Evolutionary conservation across 2,113 vertebrate species (phyloP), one percentile per base, ranked within the genome.

Genomic region (Sinocyclocheilus grahami): DNA sequence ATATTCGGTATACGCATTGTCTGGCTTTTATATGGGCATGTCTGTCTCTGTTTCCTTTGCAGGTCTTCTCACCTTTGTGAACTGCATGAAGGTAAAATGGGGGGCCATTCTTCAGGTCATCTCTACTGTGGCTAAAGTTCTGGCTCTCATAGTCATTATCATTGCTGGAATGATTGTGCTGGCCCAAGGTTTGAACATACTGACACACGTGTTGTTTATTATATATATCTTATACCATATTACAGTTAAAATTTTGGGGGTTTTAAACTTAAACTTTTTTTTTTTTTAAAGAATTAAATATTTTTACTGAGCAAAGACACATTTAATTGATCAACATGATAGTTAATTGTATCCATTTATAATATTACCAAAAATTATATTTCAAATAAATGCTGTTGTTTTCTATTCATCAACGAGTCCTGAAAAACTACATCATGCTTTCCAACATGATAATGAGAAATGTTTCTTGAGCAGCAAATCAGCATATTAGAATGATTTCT

Each of bases 1-100:
- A 24, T 75, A 46, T 48, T 3, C 4, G 22, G 10, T 74, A 5
- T 74, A 74, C n/a, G 30, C 30, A 46, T 46, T 82, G 42, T 27
- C 24, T 14, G 6, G 11, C 3, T 16, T 82, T 24, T 51, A 27
- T 33, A 20, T 71, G 3, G 5, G 24, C 78, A 63, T 71, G 27
- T 71, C 46, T 58, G 1, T 77, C 13, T 39, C 27, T 51, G 1
- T 81, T 9, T 27, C 11, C 79, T 42, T 55, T 12, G 24, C 85
- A 96, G 96, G 90, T 88, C 82, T 96, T 46, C 87, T 96, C 89
- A 96, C 96, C 2, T 87, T n/a, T 85, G 94, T 96, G 48, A 96
- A 96, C 90, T 94, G 93, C 78, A 93, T 95, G 94, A 96, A 95
- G 86, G 96, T 96, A 60, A 96, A 95, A 88, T 96, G 94, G 95